Evolutionary conservation across 2,888 invertebrate genomes (phyloP), one percentile per base, ranked within the genome.

Genomic region (Microplitis manilae): DNA sequence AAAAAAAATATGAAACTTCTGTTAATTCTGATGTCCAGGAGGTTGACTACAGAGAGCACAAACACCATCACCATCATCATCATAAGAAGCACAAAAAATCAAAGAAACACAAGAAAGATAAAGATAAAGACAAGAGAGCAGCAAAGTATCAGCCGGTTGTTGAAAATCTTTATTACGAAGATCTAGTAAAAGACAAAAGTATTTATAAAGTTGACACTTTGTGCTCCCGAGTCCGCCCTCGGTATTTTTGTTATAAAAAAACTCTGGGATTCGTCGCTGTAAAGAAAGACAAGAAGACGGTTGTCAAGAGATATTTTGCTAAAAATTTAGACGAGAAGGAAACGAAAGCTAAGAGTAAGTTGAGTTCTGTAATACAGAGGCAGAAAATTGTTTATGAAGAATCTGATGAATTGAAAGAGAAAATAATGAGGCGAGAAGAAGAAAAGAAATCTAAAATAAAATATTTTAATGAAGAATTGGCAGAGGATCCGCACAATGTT

Each of bases 191-290:
- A 69, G 93, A 93, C 65, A 90, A 87, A 71, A 93, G 92, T 71
- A 94, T 94, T 86, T 89, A 92, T 67, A 90, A 90, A 1, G 92
- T 94, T 1, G 90, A 91, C 59, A 94, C 93, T 0, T 91, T 95
- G 13, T 92, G 93, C 79, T 92, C 92, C 75, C 93, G 94, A 0
- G 92, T 93, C 0, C 91, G 93, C 73, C 94, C 95, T 0, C 91
- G 91, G 90, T 95, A 91, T 77, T 79, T 77, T 9, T 61, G 77
- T 1, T 68, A 40, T 5, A 50, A 60, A 6, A 83, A 76, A 41
- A 79, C 75, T 61, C 77, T 88, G 17, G 86, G 87, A 68, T 86
- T 86, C 40, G 30, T 81, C 62, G 61, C 79, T 0, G 71, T 50
- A 6, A 84, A 85, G 6, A 78, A 79, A 64, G 61, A 40, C 0